phyloP scores from a whole-genome alignment of 2,797 vertebrate genomes.

The Carapus acus region DNA sequence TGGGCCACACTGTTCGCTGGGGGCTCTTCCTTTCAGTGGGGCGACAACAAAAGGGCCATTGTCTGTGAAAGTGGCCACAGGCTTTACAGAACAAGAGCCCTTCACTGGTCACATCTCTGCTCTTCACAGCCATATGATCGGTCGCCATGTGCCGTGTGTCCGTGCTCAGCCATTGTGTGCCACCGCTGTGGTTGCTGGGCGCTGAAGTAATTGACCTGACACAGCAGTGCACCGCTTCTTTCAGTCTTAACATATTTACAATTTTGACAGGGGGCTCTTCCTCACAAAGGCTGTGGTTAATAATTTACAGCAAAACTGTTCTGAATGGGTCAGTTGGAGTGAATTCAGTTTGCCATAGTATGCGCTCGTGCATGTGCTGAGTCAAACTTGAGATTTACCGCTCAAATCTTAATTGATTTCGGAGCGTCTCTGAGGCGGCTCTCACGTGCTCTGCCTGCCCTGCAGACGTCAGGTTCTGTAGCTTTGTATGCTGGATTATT shows the following conservation, averaged over 20 bases:
- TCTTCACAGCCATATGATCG: constrained; percentile 43
- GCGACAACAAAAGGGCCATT: constrained; percentile 71
- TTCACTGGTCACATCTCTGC: constrained; percentile 46
- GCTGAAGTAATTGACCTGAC: constrained; percentile 4
- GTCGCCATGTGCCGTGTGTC: constrained; percentile 26
- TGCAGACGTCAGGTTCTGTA: constrained; percentile 1
- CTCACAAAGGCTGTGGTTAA: constrained; percentile 9
- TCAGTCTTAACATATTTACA: constrained; percentile 6
- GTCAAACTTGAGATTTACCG: no score
- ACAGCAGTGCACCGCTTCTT: constrained; percentile 1
- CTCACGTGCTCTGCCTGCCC: background rate
- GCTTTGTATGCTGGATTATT: constrained; percentile 3
- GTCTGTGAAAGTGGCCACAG: constrained; percentile 59
- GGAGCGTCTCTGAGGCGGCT: no score
- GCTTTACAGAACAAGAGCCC: constrained; percentile 67
- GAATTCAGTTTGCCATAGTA: no score
- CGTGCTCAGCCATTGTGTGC: constrained; percentile 14
- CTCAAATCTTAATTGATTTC: no score
- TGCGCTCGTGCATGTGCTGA: no score
- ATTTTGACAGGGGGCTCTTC: background rate
- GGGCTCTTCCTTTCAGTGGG: constrained; percentile 64
- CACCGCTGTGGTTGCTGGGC: background rate
- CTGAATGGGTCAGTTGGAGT: background rate
- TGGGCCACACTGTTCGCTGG: constrained; percentile 65
- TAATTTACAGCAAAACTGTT: constrained; percentile 10